These are phyloP conservation scores for Dunckerocampus dactyliophorus DNA, from an alignment of 2,113 vertebrate species.

Conservation along the genomic window DNA sequence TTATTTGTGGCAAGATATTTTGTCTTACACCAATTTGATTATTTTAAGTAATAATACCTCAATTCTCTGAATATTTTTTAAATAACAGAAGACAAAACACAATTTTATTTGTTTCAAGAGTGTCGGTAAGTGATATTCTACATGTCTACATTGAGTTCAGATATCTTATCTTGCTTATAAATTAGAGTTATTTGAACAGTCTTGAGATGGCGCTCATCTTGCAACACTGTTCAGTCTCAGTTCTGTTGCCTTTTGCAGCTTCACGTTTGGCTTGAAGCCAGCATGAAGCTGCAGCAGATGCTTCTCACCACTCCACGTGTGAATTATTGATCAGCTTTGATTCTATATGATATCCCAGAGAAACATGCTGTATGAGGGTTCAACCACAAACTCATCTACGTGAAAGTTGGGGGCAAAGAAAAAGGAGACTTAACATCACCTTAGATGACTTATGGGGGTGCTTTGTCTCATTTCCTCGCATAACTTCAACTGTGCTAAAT, in stretches of 20 bases:
- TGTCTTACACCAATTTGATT: no score
- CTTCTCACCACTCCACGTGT: slow-evolving; percentile 31
- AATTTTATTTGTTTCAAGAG: no score
- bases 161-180: no score
- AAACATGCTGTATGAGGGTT: background rate
- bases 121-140: no score
- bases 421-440: background rate
- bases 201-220: background rate
- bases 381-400: background rate
- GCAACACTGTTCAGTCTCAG: background rate
- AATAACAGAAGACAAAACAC: no score
- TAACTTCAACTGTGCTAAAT: background rate
- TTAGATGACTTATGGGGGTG: background rate
- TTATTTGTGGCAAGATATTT: no score
- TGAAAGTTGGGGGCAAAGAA: background rate
- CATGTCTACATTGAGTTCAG: no score
- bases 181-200: background rate
- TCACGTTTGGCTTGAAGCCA: slow-evolving; percentile 48
- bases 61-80: no score
- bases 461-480: background rate
- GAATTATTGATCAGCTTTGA: slow-evolving; percentile 45
- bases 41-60: no score
- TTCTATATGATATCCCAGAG: slow-evolving; percentile 5
- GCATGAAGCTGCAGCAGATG: slow-evolving; percentile 38
- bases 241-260: slow-evolving; percentile 2